Percentiles rank a stretch among this genome's conserved stretches.
Conservation (phyloP, 2,113 vertebrate genomes). For the Plecturocebus donacophilus region DNA sequence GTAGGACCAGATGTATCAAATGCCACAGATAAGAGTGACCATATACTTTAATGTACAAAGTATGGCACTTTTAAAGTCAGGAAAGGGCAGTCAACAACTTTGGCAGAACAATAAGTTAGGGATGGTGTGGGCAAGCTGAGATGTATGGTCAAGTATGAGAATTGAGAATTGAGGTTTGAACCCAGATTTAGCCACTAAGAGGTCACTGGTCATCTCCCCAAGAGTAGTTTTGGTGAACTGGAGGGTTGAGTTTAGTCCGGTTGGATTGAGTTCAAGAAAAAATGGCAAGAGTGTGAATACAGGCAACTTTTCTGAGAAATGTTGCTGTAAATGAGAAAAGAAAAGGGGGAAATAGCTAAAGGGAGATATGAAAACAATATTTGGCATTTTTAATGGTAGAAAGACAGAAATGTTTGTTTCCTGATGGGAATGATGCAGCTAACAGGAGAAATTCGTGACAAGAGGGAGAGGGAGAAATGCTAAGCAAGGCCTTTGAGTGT, state of each 20-base stretch:
- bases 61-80: not conserved
- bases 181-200: not conserved
- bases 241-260: not conserved
- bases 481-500: not conserved
- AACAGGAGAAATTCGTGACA: not conserved
- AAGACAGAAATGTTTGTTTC: not conserved
- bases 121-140: not conserved
- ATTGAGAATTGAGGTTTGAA: not conserved
- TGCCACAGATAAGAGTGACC: too few relatives aligned
- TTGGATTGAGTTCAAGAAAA: not conserved
- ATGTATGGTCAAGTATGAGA: not conserved
- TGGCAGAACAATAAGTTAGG: not conserved
- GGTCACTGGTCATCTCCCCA: not conserved
- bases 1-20: not conserved
- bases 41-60: not conserved
- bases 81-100: not conserved
- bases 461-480: not conserved
- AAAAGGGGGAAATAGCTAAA: not conserved
- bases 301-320: not conserved
- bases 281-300: not conserved
- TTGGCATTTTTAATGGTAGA: not conserved
- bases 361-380: not conserved
- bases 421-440: not conserved
- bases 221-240: not conserved
- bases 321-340: not conserved